Conservation (phyloP, 2,888 invertebrate genomes). For the Chymomyza caudatula region DNA sequence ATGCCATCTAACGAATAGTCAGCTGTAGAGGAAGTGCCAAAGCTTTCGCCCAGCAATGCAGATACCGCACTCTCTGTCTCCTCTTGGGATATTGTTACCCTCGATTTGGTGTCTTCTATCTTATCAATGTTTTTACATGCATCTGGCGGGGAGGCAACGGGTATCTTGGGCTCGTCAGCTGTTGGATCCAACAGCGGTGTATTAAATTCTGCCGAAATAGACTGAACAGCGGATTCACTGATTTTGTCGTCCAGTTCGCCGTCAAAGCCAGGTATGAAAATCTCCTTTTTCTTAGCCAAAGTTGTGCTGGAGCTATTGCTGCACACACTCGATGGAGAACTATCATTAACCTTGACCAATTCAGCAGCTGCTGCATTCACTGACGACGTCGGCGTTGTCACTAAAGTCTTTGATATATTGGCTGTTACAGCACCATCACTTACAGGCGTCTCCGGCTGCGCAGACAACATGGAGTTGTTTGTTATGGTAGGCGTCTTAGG, state of each 20-base stretch:
- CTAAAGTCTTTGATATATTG: constrained; percentile 67
- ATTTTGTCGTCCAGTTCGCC: constrained; percentile 84
- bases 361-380: constrained; percentile 29
- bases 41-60: constrained; percentile 90
- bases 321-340: neutral
- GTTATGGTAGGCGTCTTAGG: constrained; percentile 80
- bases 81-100: constrained; percentile 90
- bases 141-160: constrained; percentile 76
- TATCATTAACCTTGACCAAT: constrained; percentile 26
- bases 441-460: constrained; percentile 54
- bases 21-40: constrained; percentile 81
- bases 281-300: constrained; percentile 79
- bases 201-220: constrained; percentile 83
- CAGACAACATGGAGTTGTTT: constrained; percentile 50
- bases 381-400: constrained; percentile 61
- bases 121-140: constrained; percentile 79
- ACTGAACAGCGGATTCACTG: constrained; percentile 89
- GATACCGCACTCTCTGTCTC: constrained; percentile 96
- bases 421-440: constrained; percentile 23
- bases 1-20: constrained; percentile 79
- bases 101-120: constrained; percentile 84
- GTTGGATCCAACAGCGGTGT: constrained; percentile 75
- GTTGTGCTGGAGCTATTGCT: constrained; percentile 22
- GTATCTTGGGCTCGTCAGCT: constrained; percentile 76
- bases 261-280: constrained; percentile 84